Percentiles rank a stretch among this genome's conserved stretches.
Evolutionary conservation across 2,888 invertebrate genomes (phyloP).

Genomic region (Drosophila limbata): DNA sequence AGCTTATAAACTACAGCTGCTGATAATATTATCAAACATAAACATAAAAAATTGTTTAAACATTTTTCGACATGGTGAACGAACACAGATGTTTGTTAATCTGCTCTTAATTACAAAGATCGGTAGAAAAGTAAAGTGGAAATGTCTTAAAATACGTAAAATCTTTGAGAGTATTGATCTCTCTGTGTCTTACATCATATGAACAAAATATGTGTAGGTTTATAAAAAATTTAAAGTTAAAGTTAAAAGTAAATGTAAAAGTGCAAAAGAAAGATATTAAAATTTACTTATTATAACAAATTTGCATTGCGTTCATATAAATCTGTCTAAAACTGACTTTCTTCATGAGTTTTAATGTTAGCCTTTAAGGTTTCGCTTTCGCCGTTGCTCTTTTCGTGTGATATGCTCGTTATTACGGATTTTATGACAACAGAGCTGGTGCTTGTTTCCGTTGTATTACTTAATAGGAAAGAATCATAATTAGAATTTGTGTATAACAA

Average conservation of each 20-base stretch:
- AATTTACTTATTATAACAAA: slow-evolving; percentile 9
- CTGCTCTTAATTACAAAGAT: slow-evolving; percentile 1
- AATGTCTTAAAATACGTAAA: slow-evolving; percentile 1
- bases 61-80: slow-evolving; percentile 8
- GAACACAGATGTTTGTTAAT: slow-evolving; percentile 2
- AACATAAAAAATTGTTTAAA: slow-evolving; percentile 18
- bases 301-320: not conserved
- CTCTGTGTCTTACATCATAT: slow-evolving; percentile 11
- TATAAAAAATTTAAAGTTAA: slow-evolving; percentile 1
- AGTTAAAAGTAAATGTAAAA: not conserved
- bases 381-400: slow-evolving; percentile 84
- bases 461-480: slow-evolving; percentile 42
- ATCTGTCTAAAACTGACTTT: slow-evolving; percentile 83
- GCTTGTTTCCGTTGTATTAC: slow-evolving; percentile 84
- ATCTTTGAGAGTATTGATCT: slow-evolving; percentile 5
- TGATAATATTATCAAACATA: slow-evolving; percentile 20
- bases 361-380: slow-evolving; percentile 82
- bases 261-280: slow-evolving; percentile 10
- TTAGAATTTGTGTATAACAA: not conserved
- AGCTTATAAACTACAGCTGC: slow-evolving; percentile 27
- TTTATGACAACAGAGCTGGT: slow-evolving; percentile 85
- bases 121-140: not conserved
- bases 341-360: slow-evolving; percentile 83
- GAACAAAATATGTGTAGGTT: not conserved
- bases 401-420: slow-evolving; percentile 85